Base-by-base conservation (phyloP, 2,113 vertebrate species). In the Lycocorax pyrrhopterus region DNA sequence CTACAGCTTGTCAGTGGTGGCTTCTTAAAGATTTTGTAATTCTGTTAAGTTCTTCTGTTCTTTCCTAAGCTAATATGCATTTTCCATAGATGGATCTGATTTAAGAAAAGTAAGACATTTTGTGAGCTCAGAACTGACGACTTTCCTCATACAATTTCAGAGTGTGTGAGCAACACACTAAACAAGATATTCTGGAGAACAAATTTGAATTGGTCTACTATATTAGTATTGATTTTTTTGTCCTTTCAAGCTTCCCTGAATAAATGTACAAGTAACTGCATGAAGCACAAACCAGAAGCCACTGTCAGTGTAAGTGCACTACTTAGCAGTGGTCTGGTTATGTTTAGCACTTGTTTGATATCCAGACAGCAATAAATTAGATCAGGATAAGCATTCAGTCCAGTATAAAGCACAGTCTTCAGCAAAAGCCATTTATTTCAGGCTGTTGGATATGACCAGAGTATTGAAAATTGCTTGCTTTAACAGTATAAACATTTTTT, bases 211-310 rank as follows among this genome's bases (percentile, higher is more conserved):
- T 90, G 76, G 68, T 87, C 53, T 68, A 77, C n/a, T 90, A 39
- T 89, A 84, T 96, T 91, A 96, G 80, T 89, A 97, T 96, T 94
- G 95, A 98, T 97, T 96, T 68, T 59, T 89, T 96, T 96, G 85
- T 94, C 95, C 91, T 97, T 97, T 87, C 12, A 32, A 90, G 62
- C 58, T 92, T 95, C 76, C n/a, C 60, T 91, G 95, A 55, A 94
- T 96, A 97, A 96, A 97, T 75, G 43, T 93, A 88, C 84, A 97
- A 98, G 93, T 97, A 94, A 96, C 79, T 96, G 76, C 87, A 77
- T 87, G 90, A 94, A 89, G 66, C 88, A 82, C 69, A 96, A 87
- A 86, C 51, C 39, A 85, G 37, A 96, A 93, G 32, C 14, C 58
- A 58, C 26, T 72, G 16, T 81, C 62, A 76, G 9, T 89, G 47